Evolutionary conservation across 2,113 vertebrate genomes (phyloP), one percentile per base, ranked within the genome.

Genomic region (Tinamus guttatus): DNA sequence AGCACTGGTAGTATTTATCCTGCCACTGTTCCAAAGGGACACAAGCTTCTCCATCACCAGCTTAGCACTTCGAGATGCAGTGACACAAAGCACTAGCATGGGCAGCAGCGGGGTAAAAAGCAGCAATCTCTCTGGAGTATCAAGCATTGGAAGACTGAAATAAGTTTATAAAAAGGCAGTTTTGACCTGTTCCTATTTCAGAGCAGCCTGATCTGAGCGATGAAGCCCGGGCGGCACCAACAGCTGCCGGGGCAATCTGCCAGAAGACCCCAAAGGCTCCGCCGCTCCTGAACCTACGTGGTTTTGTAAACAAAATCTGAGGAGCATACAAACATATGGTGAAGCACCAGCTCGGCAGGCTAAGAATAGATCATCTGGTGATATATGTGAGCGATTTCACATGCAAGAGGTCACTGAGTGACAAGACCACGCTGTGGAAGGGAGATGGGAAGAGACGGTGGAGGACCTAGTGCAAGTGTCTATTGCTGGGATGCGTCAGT

Each of bases 81-180:
- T 86, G 84, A 86, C 91, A 87, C 43, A 92, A 64, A 76, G 62
- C 76, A 84, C 93, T 94, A 90, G 51, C 64, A 62, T 32, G 88
- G 80, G 16, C 9, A 36, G 56, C 79, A 38, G 22, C 81, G 28
- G 5, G 12, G 7, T 16, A 67, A 85, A 85, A 83, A 59, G 7
- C 40, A 68, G 34, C 67, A 91, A 45, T 52, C n/a, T 81, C 82
- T 74, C 51, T 62, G 32, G 58, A 81, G 5, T 40, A 70, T 32
- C 13, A 54, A 84, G 52, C 68, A 58, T 84, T 71, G 84, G 34
- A 90, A 86, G 69, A 81, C 34, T 68, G 27, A 34, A 14, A 78
- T 67, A 87, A 47, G 20, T 54, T 18, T 43, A 12, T 59, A 65
- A 81, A 79, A 36, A 56, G 36, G 6, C 4, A 71, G 49, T 7